These are phyloP conservation scores for Laticauda colubrina DNA, from an alignment of 2,113 vertebrate genomes.

Conservation along the genomic window DNA sequence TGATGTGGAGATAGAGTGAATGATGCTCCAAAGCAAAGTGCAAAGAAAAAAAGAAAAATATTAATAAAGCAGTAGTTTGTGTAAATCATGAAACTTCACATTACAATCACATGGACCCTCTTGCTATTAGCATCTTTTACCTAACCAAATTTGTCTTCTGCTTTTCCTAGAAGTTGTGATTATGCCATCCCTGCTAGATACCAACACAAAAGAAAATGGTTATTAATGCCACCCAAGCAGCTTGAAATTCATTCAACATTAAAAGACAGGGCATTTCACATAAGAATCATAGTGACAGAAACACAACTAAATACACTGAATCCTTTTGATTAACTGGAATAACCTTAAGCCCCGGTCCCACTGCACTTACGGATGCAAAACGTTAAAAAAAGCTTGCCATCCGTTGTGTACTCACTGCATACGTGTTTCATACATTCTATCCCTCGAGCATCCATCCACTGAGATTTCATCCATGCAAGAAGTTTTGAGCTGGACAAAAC, in stretches of 20 bases:
- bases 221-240: not conserved
- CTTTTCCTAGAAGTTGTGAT: not conserved
- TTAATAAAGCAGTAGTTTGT: not conserved
- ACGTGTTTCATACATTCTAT: too few species aligned
- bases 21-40: not conserved
- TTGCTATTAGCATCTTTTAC: not conserved
- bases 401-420: too few species aligned
- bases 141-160: not conserved
- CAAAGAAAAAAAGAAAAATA: not conserved
- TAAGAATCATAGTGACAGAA: not conserved
- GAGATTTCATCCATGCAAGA: too few species aligned
- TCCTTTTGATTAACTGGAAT: conserved; percentile 39
- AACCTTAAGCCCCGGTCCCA: not conserved
- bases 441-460: too few species aligned
- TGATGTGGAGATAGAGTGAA: not conserved
- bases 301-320: not conserved
- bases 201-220: not conserved
- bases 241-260: not conserved
- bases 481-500: too few species aligned
- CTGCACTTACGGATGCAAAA: too few species aligned
- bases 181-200: too few species aligned
- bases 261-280: not conserved
- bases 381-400: too few species aligned
- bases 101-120: not conserved
- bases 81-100: not conserved